These are phyloP conservation scores for Bugula neritina DNA, from an alignment of 2,888 invertebrate species.

Conservation along the genomic window DNA sequence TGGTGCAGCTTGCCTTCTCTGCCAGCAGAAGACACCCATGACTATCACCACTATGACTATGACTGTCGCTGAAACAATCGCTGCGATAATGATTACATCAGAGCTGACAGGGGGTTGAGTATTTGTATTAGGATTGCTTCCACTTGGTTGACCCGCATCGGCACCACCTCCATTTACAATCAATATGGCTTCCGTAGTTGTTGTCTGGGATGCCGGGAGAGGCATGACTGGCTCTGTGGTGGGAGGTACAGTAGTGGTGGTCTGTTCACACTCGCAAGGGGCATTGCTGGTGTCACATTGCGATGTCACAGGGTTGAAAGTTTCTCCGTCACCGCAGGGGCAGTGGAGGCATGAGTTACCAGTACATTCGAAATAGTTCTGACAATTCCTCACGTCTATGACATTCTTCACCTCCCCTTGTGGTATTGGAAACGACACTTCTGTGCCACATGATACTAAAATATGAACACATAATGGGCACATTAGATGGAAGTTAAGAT, in stretches of 20 bases:
- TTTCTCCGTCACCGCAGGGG: slow-evolving; percentile 17
- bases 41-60: slow-evolving; percentile 16
- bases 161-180: neutral
- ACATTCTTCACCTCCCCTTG: neutral
- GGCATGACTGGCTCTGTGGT: neutral
- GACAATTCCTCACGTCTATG: slow-evolving; percentile 14
- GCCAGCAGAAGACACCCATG: slow-evolving; percentile 22
- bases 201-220: neutral
- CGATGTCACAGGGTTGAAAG: slow-evolving; percentile 11
- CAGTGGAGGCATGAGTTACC: neutral
- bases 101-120: neutral
- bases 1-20: neutral
- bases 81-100: slow-evolving; percentile 14
- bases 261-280: neutral
- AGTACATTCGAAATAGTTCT: slow-evolving; percentile 16
- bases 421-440: neutral
- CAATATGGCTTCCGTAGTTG: neutral
- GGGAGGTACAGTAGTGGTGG: neutral
- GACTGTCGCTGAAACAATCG: neutral
- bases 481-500: neutral
- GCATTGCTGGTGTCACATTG: neutral
- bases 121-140: neutral
- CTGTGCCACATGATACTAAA: slow-evolving; percentile 4
- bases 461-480: neutral
- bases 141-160: neutral